Evolutionary conservation across 2,113 vertebrate species (phyloP), one percentile per base, ranked within the genome.

Genomic region (Psilopogon haemacephalus): DNA sequence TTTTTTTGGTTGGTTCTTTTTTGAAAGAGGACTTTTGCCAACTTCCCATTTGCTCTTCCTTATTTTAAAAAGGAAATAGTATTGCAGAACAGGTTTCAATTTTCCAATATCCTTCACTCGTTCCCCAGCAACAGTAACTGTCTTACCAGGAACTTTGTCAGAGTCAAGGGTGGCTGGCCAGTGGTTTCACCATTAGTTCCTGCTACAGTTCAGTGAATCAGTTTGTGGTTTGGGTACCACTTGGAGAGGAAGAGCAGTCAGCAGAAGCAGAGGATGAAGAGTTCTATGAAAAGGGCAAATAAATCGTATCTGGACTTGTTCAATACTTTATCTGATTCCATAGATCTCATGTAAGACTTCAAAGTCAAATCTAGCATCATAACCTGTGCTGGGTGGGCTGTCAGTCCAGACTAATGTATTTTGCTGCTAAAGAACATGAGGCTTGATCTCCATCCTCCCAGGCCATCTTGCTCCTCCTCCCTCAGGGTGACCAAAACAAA

Each of bases 351-450:
- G 12, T 44, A 67, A 63, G 56, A 7, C n/a, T 79, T 69, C 28
- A 64, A 87, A 89, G 18, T 9, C 28, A 68, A 5, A 71, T 55
- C 30, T 18, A 81, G 38, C 33, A 33, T 46, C 32, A 21, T 1
- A 0, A 64, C 10, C 33, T 64, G 9, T 9, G 6, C 63, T 0
- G 0, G 46, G 27, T 48, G 50, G 8, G 20, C 46, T 54, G 19
- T 84, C 33, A 50, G 11, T 69, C n/a, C 26, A 67, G 59, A 54
- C 1, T 11, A 50, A 13, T 20, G 7, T 35, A 37, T 58, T 27
- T 21, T 28, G 16, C 12, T 40, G 32, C 42, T 18, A 37, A 84
- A 84, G 37, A 8, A 67, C 28, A 20, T 0, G 1, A 60, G 15
- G 19, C 10, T 63, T 2, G 1, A 4, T 9, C 5, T 55, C 28